These are phyloP conservation scores for Allygus modestus DNA, from an alignment of 2,888 invertebrate genomes.

Conservation along the genomic window DNA sequence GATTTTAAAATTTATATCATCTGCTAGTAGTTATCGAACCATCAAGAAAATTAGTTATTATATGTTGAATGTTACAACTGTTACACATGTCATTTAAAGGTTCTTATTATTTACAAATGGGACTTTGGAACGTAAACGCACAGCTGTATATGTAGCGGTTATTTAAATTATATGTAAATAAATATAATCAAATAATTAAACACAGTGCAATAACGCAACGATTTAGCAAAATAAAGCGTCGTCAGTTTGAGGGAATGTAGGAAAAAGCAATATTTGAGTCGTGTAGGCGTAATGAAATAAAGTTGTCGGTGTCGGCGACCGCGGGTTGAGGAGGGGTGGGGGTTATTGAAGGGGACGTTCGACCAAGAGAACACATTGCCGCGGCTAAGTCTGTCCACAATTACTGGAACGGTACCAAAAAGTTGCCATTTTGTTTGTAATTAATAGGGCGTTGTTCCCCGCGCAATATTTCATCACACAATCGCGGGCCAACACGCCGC, in stretches of 20 bases:
- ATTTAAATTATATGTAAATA: too few species aligned
- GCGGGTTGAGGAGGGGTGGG: not conserved
- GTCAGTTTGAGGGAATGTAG: not conserved
- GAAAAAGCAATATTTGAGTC: conserved; percentile 51
- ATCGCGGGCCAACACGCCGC: not conserved
- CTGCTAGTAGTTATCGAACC: too few species aligned
- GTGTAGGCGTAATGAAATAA: conserved; percentile 50
- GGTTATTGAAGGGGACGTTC: conserved; percentile 34
- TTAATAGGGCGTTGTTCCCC: conserved; percentile 59
- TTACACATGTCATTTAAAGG: too few species aligned
- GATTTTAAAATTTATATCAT: too few species aligned
- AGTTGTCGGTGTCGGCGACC: conserved; percentile 31
- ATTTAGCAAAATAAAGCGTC: not conserved
- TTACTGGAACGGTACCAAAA: conserved; percentile 60
- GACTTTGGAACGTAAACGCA: too few species aligned
- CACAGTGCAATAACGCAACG: too few species aligned
- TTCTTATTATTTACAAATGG: too few species aligned
- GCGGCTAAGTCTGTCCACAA: conserved; percentile 57
- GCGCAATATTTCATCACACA: conserved; percentile 49
- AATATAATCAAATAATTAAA: too few species aligned
- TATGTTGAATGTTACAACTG: too few species aligned
- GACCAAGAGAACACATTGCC: conserved; percentile 55
- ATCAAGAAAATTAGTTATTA: too few species aligned
- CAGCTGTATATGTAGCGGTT: too few species aligned
- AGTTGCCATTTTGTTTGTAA: conserved; percentile 60